Evolutionary conservation across 2,797 vertebrate species (phyloP).

Genomic region (Glossophaga mutica): DNA sequence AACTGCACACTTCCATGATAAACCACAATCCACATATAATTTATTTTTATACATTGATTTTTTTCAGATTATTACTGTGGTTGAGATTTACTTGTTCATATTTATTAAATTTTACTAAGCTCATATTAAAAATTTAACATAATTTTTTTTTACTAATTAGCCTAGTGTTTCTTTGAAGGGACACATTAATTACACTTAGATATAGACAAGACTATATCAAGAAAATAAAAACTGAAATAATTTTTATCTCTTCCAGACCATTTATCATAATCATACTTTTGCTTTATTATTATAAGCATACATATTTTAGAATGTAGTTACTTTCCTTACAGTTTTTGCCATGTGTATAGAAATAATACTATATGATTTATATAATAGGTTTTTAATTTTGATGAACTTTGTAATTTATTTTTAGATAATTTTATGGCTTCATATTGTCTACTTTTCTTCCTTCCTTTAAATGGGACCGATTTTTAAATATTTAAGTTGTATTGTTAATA

Average conservation of each 20-base stretch:
- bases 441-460: background rate
- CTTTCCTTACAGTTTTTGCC: background rate
- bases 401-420: background rate
- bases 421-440: background rate
- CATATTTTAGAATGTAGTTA: background rate
- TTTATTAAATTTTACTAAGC: background rate
- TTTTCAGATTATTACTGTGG: background rate
- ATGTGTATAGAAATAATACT: background rate
- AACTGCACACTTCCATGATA: background rate
- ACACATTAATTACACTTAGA: background rate
- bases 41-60: background rate
- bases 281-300: background rate
- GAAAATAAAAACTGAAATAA: background rate
- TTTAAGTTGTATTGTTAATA: slow-evolving; percentile 2
- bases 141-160: background rate
- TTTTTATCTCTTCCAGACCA: background rate
- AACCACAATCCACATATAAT: background rate
- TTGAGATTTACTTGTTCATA: background rate
- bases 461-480: background rate
- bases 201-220: background rate
- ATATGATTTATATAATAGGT: background rate
- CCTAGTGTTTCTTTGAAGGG: background rate
- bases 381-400: slow-evolving; percentile 1
- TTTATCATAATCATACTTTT: background rate
- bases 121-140: background rate